Evolutionary conservation across 1,140 invertebrate genomes (phyloP).

Genomic region (Thaumatotibia leucotreta): DNA sequence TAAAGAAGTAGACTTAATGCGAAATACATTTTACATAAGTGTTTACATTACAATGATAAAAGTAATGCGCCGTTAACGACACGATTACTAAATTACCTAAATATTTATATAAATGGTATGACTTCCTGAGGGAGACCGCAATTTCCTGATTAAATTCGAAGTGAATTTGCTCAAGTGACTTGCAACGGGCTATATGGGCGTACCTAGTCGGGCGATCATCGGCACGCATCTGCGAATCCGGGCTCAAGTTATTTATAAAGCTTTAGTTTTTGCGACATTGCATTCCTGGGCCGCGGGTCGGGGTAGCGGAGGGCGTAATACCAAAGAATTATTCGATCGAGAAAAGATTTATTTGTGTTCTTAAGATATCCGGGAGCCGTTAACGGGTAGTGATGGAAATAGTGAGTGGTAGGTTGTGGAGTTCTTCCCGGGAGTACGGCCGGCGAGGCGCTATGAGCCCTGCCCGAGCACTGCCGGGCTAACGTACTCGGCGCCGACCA

Average conservation of each 20-base stretch:
- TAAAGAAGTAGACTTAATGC: constrained; percentile 49
- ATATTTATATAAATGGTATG: constrained; percentile 53
- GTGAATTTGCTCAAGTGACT: constrained; percentile 30
- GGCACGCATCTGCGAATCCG: constrained; percentile 68
- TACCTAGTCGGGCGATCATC: constrained; percentile 66
- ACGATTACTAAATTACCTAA: constrained; percentile 39
- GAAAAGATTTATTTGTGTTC: constrained; percentile 67
- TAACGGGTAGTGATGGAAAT: constrained; percentile 42
- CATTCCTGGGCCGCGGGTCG: constrained; percentile 59
- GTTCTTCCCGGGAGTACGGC: constrained; percentile 28
- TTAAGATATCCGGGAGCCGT: constrained; percentile 61
- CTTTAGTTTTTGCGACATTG: constrained; percentile 59
- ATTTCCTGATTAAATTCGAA: constrained; percentile 35
- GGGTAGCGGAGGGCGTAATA: constrained; percentile 52
- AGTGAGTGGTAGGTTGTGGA: constrained; percentile 38
- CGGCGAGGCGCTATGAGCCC: constrained; percentile 46
- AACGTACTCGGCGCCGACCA: constrained; percentile 68
- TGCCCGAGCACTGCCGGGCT: constrained; percentile 57
- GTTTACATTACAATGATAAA: constrained; percentile 58
- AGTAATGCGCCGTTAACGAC: constrained; percentile 35
- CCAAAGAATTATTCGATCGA: constrained; percentile 60
- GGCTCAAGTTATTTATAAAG: constrained; percentile 32
- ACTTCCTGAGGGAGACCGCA: constrained; percentile 73
- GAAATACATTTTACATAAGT: constrained; percentile 68
- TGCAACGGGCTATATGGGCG: constrained; percentile 69